These are phyloP conservation scores for Meandrina meandrites DNA, from an alignment of 92 coral and sea anemone species.

Conservation along the genomic window DNA sequence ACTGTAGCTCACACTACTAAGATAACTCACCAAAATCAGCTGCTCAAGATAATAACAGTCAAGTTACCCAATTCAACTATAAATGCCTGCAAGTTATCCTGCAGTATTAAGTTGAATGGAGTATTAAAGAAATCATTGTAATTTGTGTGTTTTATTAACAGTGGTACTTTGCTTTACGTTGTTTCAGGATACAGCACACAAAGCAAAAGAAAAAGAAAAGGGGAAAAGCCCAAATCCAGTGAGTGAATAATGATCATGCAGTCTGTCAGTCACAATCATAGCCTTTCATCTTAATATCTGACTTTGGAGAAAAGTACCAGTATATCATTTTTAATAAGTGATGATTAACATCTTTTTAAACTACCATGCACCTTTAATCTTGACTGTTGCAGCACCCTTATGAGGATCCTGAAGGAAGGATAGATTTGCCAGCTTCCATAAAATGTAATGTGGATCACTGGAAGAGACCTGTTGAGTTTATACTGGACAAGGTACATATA, in stretches of 20 bases:
- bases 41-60: no score
- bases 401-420: conserved; percentile 97
- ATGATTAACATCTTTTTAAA: neutral
- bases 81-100: no score
- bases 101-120: no score
- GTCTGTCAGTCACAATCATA: neutral
- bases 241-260: conserved; percentile 44
- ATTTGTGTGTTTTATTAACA: no score
- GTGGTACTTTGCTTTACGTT: neutral
- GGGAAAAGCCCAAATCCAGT: conserved; percentile 98
- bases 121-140: no score
- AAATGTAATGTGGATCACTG: conserved; percentile 88
- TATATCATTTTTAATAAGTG: neutral
- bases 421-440: conserved; percentile 79
- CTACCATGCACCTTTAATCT: neutral
- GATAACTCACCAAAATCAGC: no score
- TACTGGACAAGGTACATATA: conserved; percentile 75
- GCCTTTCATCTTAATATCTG: no score
- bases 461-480: conserved; percentile 95
- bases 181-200: conserved; percentile 87
- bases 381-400: conserved; percentile 79
- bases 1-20: no score
- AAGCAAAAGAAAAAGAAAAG: conserved; percentile 96
- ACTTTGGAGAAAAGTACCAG: neutral
- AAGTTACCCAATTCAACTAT: no score